Percentiles rank a stretch among this genome's conserved stretches.
Evolutionary conservation across 1,140 invertebrate species (phyloP).

Genomic region (Trachelipus rathkii): DNA sequence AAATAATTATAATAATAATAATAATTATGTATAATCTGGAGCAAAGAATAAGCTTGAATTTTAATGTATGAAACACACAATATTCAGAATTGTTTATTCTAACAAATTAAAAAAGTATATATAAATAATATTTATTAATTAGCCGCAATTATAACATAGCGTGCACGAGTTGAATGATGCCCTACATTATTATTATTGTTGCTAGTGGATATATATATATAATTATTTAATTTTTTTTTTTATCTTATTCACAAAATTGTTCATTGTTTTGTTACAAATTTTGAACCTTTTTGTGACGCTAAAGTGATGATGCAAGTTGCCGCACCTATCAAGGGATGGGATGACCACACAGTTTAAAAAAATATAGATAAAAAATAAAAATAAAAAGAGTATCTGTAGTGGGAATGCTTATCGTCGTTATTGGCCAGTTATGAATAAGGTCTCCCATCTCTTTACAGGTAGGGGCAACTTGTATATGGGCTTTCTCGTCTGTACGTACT

Average conservation of each 20-base stretch:
- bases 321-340: background rate
- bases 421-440: constrained; percentile 36
- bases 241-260: no score
- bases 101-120: background rate
- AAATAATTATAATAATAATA: no score
- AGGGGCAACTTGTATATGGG: constrained; percentile 40
- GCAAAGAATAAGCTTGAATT: constrained; percentile 34
- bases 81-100: constrained; percentile 39
- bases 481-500: constrained; percentile 42
- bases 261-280: no score
- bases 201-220: no score
- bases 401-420: constrained; percentile 22
- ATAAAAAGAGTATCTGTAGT: no score
- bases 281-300: background rate
- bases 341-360: background rate
- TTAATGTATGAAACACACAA: constrained; percentile 41
- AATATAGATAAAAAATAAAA: no score
- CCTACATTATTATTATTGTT: background rate
- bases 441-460: constrained; percentile 45
- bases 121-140: background rate
- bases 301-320: background rate
- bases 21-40: constrained; percentile 22
- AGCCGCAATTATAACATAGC: constrained; percentile 1
- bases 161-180: constrained; percentile 1
- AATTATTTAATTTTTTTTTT: no score